Base-by-base conservation (phyloP, 2,888 invertebrate species). In the Malthinus flaveolus region DNA sequence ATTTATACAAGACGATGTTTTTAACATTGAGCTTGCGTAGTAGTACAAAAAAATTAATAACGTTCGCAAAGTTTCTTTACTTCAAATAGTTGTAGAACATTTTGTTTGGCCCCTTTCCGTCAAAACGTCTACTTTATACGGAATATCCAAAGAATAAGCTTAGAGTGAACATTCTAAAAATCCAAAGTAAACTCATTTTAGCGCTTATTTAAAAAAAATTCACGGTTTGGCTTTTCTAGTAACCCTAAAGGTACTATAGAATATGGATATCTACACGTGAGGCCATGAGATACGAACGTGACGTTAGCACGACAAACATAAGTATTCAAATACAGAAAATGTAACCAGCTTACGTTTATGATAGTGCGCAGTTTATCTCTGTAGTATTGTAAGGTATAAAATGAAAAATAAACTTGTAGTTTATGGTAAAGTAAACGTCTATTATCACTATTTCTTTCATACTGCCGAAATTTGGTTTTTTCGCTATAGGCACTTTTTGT, bases 211-310 rank as follows among this genome's bases (percentile, higher is more conserved):
- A 36, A 34, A 33, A 39, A 51, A 53, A 54, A 49, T 54, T 58
- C 34, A 46, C 31, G 51, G 55, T 59, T 55, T 59, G 50, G 47
- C 51, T 31, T 23, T 36, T 34, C 36, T 37, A 50, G 47, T 37
- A 32, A 54, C 33, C 46, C 49, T 59, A 63, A 59, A 52, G 53
- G 46, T 51, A 47, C 58, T 44, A 48, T 59, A 56, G 55, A 60
- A 63, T 66, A 63, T 65, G 63, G 56, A 61, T 61, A 65, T 52
- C 55, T 56, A 69, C 61, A 68, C 71, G 69, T 71, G 71, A 71
- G 65, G 68, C 69, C 65, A 71, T 71, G 69, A 69, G 68, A 49
- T 45, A 37, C 47, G 59, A 66, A 69, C 71, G 71, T 71, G 71
- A 69, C 65, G 49, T 56, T 57, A 57, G 59, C 64, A 59, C 62